phyloP scores from a whole-genome alignment of 2,113 vertebrate genomes.

The Triplophysa tibetana region DNA sequence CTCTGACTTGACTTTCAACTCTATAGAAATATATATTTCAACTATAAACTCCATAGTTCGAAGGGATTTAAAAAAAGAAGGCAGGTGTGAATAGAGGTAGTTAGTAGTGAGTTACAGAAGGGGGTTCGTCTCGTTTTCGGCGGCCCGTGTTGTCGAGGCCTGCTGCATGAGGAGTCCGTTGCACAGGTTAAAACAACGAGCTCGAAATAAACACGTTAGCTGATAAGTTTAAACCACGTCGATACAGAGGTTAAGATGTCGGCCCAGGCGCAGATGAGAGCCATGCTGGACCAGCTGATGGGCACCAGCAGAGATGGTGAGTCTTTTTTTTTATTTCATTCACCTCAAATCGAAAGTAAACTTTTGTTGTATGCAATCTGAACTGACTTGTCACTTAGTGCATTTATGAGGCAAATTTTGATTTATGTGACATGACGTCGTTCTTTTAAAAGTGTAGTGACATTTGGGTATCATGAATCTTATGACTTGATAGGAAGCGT shows the following conservation, averaged over 20 bases:
- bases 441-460: too few relatives aligned
- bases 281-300: slow-evolving; percentile 99
- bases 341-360: background rate
- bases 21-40: background rate
- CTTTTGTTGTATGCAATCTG: background rate
- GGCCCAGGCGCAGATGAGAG: slow-evolving; percentile 98
- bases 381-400: too few relatives aligned
- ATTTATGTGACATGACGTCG: background rate
- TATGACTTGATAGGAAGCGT: background rate
- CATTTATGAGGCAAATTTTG: too few relatives aligned
- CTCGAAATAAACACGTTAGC: background rate
- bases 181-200: background rate
- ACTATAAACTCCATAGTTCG: background rate
- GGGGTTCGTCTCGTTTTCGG: background rate
- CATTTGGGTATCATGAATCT: too few relatives aligned
- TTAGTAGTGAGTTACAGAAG: background rate
- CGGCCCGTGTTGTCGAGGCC: slow-evolving; percentile 7
- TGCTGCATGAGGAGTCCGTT: slow-evolving; percentile 16
- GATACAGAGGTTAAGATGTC: slow-evolving; percentile 77
- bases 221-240: background rate
- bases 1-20: background rate
- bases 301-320: slow-evolving; percentile 96
- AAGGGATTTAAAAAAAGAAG: background rate
- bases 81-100: background rate
- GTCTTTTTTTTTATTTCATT: slow-evolving; percentile 50